A percentile compares a stretch with the other conserved stretches of the same genome.
Conservation (phyloP, 2,888 invertebrate species). For the Perizoma flavofasciatum region DNA sequence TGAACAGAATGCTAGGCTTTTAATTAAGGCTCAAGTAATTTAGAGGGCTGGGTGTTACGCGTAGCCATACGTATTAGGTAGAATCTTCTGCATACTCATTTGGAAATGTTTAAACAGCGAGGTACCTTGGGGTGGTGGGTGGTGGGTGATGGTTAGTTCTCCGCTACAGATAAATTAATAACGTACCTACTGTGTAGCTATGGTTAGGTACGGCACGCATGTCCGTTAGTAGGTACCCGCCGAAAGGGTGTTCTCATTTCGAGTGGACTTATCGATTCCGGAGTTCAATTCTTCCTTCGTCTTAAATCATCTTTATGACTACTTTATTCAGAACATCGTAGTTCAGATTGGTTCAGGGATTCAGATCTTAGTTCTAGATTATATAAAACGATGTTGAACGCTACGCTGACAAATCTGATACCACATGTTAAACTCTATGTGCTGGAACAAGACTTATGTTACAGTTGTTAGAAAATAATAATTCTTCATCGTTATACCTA, state of each 20-base stretch:
- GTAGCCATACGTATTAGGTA: conserved; percentile 71
- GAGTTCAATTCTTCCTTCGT: conserved; percentile 14
- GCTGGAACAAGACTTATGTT: too few relatives aligned
- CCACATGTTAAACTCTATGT: too few relatives aligned
- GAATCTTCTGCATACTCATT: conserved; percentile 82
- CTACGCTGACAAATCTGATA: too few relatives aligned
- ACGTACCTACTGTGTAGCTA: conserved; percentile 62
- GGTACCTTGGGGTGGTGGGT: conserved; percentile 48
- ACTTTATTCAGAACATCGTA: not conserved
- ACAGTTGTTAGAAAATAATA: too few relatives aligned
- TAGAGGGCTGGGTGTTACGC: conserved; percentile 69
- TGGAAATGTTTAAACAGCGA: conserved; percentile 80
- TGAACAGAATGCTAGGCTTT: conserved; percentile 81
- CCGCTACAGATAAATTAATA: conserved; percentile 83
- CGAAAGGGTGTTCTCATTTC: conserved; percentile 52
- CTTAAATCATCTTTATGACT: not conserved
- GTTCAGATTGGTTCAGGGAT: not conserved
- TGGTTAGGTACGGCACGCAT: conserved; percentile 72
- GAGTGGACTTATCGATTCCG: conserved; percentile 32
- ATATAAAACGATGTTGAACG: too few relatives aligned
- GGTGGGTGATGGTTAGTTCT: conserved; percentile 78
- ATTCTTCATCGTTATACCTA: too few relatives aligned
- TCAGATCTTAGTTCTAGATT: too few relatives aligned
- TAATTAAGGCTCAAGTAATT: conserved; percentile 82
- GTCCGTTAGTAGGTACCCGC: conserved; percentile 58